Evolutionary conservation across 2,888 invertebrate species (phyloP).

Genomic region (Pegoplata infirma): DNA sequence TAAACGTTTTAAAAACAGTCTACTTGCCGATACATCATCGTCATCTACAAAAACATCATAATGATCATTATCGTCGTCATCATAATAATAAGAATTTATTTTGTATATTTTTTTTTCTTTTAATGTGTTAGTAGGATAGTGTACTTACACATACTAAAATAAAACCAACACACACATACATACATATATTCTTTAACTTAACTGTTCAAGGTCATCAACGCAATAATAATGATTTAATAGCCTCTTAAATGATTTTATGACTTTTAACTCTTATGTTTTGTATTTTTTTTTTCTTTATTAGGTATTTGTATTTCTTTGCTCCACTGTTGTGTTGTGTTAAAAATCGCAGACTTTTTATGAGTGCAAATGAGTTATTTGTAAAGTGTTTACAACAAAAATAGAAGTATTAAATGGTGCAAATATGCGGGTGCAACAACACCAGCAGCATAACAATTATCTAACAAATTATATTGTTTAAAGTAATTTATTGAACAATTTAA

Average conservation of each 20-base stretch:
- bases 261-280: constrained; percentile 68
- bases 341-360: not conserved
- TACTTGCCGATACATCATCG: constrained; percentile 15
- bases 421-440: constrained; percentile 8
- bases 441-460: not conserved
- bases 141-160: not conserved
- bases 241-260: constrained; percentile 77
- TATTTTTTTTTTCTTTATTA: too few species aligned
- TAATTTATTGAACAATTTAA: not conserved
- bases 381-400: constrained; percentile 14
- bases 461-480: constrained; percentile 6
- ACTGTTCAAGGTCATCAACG: constrained; percentile 73
- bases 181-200: constrained; percentile 25
- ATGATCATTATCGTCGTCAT: too few species aligned
- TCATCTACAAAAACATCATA: too few species aligned
- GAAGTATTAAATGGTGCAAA: too few species aligned
- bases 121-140: constrained; percentile 21
- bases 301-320: constrained; percentile 2
- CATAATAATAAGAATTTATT: constrained; percentile 19
- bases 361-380: constrained; percentile 4
- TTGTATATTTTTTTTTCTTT: constrained; percentile 3
- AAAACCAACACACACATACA: not conserved
- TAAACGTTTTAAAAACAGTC: constrained; percentile 32
- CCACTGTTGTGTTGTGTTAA: not conserved
- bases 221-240: constrained; percentile 78